Evolutionary conservation across 2,113 vertebrate species (phyloP).

Genomic region (Isichthys henryi): DNA sequence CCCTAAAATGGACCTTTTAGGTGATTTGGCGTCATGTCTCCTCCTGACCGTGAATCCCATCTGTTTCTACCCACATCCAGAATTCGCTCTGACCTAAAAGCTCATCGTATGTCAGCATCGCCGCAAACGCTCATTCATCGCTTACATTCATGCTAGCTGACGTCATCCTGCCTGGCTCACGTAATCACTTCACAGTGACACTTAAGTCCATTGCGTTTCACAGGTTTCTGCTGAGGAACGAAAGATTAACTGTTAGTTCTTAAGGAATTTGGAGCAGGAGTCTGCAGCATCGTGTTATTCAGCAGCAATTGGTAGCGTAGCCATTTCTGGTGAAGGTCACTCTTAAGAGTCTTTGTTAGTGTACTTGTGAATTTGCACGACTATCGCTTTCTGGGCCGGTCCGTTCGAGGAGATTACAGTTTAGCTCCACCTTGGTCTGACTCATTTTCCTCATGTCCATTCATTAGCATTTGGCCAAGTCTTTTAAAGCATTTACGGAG

Average conservation of each 20-base stretch:
- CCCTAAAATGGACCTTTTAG: background rate
- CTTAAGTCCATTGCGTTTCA: background rate
- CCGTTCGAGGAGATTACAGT: background rate
- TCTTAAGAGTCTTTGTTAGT: background rate
- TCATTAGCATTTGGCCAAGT: background rate
- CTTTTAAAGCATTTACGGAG: background rate
- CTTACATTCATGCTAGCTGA: background rate
- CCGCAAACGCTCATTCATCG: background rate
- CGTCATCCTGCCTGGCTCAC: too few species aligned
- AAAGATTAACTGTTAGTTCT: background rate
- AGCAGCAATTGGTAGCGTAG: background rate
- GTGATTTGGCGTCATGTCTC: background rate
- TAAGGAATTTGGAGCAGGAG: background rate
- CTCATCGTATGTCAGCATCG: background rate
- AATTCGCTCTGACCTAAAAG: background rate
- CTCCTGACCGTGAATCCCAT: background rate
- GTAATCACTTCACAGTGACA: background rate
- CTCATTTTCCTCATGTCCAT: background rate
- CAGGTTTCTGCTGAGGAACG: background rate
- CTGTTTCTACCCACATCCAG: background rate
- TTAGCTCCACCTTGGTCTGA: background rate
- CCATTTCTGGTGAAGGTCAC: background rate
- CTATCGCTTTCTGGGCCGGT: background rate
- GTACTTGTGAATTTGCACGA: background rate
- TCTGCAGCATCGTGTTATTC: background rate